These are phyloP conservation scores for Percopsis transmontana DNA, from an alignment of 2,113 vertebrate species.

Conservation along the genomic window DNA sequence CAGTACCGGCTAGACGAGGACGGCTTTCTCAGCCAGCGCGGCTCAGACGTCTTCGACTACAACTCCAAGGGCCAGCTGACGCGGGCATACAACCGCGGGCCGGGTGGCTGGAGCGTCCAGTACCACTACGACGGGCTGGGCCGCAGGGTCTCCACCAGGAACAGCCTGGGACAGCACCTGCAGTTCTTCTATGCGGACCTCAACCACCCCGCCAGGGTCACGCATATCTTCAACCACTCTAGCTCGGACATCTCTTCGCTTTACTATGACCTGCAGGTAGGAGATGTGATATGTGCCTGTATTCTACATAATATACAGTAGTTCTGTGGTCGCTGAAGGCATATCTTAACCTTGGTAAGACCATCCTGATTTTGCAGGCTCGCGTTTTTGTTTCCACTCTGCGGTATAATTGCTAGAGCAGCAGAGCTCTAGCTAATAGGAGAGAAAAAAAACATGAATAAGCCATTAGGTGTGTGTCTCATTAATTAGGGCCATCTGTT, in stretches of 20 bases:
- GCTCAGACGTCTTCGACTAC: conserved; percentile 92
- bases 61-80: conserved; percentile 97
- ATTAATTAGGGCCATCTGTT: conserved; percentile 88
- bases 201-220: conserved; percentile 91
- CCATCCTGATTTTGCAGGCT: too few relatives aligned
- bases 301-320: too few relatives aligned
- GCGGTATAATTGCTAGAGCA: neutral
- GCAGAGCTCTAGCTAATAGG: neutral
- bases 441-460: neutral
- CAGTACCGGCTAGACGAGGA: conserved; percentile 96
- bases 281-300: neutral
- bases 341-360: too few relatives aligned
- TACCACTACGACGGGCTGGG: conserved; percentile 95
- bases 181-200: conserved; percentile 98
- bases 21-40: conserved; percentile 92
- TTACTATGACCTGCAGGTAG: conserved; percentile 93
- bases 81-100: conserved; percentile 89
- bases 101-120: conserved; percentile 91
- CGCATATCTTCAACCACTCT: conserved; percentile 98
- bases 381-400: too few relatives aligned
- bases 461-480: conserved; percentile 2
- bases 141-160: conserved; percentile 93
- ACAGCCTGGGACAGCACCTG: conserved; percentile 94
- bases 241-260: conserved; percentile 96
- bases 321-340: too few relatives aligned